Base-by-base conservation (phyloP, 2,797 vertebrate genomes). In the Sebastes taczanowskii region DNA sequence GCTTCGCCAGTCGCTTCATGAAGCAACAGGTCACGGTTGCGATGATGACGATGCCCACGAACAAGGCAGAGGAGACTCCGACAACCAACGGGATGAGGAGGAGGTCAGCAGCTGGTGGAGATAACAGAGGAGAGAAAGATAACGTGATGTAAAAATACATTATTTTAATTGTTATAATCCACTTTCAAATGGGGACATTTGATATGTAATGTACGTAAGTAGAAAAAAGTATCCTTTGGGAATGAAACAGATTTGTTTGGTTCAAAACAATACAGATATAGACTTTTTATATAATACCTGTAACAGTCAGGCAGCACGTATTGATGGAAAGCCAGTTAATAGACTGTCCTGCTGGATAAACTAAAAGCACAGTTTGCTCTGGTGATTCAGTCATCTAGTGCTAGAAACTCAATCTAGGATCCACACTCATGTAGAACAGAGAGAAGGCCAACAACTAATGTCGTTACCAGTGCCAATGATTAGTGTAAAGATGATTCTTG, bases 11-110 rank as follows among this genome's bases (percentile, higher is more conserved):
- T 29, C 94, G 93, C 38, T 91, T 97, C 96, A 98, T 97, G 90
- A 97, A 98, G 93, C 97, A 98, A 80, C 97, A 98, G 62, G 97
- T 98, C 46, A 98, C 96, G 0, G 97, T 82, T 1, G 95, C 91
- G 0, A 98, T 95, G 86, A 98, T 93, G 38, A 95, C 75, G 70
- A 96, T 91, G 0, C 97, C 97, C 2, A 97, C 95, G 34, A 97
- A 95, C n/a, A 98, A 90, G 58, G 97, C 96, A 0, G 96, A 96
- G 32, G 95, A 96, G n/a, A 96, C 86, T 0, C 97, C 97, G 8
- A 96, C 87, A 11, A 97, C 91, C 82, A 98, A 72, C 1, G 97
- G 97, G 74, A 98, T 92, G 53, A 98, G 91, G 18, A 98, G 95
- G 25, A 97, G 96, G 83, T 98, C 97, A 18, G 93, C 88, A 66